Base-by-base conservation (phyloP, 35 echinoderm and acorn worm genomes). In the Apostichopus parvimensis region DNA sequence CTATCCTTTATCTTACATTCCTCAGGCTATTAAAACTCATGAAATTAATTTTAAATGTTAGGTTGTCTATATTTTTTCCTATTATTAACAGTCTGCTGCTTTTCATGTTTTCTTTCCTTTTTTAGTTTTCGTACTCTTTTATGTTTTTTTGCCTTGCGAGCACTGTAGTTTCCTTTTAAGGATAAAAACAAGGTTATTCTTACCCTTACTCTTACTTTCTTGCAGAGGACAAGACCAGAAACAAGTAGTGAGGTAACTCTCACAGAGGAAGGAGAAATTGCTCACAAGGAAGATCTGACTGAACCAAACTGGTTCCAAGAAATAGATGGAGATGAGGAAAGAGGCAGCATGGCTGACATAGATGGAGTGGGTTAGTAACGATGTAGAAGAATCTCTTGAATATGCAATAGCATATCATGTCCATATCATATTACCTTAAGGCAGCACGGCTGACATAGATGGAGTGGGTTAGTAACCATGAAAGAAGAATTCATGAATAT, bases 281-380 rank as follows among this genome's bases (percentile, higher is more conserved):
- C 62, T 12, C 21, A 58, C 1, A 87, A 71, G 52, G 92, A 73
- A 66, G 92, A 93, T 86, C 91, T 89, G 61, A 95, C 92, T 66
- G 96, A 98, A 77, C 96, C 96, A 4, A 82, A 79, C 20, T 98
- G 96, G 96, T 98, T 98, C 78, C 79, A 90, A 68, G 96, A 98
- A 22, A 98, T 98, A 10, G 55, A 76, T 12, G 91, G 92, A 55
- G 94, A 95, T 53, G 54, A 84, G 55, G 96, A 95, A 5, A 89
- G 80, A 66, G 77, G 77, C 23, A 79, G 90, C 61, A 56, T 91
- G 66, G 86, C 87, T 6, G 92, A 95, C 55, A 91, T 93, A 26
- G 94, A 95, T 59, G 79, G 92, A 24, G 26, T 95, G 11, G 87
- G 94, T 95, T 12, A 75, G 94, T 91, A 14, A 64, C 14, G 0